Base-by-base conservation (phyloP, 1,140 invertebrate genomes). In the Drosophila persimilis region DNA sequence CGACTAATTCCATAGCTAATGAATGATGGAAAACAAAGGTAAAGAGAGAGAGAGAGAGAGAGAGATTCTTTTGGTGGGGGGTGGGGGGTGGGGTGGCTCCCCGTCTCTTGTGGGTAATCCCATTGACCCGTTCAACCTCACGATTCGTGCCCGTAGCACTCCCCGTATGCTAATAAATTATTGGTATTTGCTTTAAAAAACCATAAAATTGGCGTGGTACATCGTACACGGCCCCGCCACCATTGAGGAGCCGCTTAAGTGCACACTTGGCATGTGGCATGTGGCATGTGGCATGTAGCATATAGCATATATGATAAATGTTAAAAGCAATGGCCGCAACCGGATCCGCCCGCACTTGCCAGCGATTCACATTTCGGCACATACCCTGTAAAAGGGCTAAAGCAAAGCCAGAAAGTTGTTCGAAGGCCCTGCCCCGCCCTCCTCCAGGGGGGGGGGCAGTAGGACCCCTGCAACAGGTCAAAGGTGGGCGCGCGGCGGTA, bases 141-240 rank as follows among this genome's bases (percentile, higher is more conserved):
- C 71, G 73, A 59, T 53, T 26, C 57, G 31, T 11, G 31, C 9
- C 4, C 4, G 35, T 39, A 39, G 35, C 61, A 44, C 48, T 44
- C 29, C 51, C 31, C 54, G 24, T 70, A 62, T 77, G 73, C 73
- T 76, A 76, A 77, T 77, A 77, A 77, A 76, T 76, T 58, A 70
- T 77, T 76, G 76, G 35, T 58, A 76, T 76, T 76, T 76, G 52
- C 58, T 29, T 75, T 62, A 76, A 75, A 39, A 70, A 76, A 58
- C 53, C 57, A 74, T 75, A 56, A 76, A 62, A 75, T 75, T 60
- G 62, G 57, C 52, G 24, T 56, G 46, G 47, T 20, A 51, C 44
- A 48, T 51, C 15, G 15, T 15, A 15, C 15, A 15, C 15, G 15
- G 20, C 9, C 22, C 20, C 48, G 31, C 31, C 31, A 11, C 6